Evolutionary conservation across 2,113 vertebrate genomes (phyloP), one percentile per base, ranked within the genome.

Genomic region (Saguinus midas): DNA sequence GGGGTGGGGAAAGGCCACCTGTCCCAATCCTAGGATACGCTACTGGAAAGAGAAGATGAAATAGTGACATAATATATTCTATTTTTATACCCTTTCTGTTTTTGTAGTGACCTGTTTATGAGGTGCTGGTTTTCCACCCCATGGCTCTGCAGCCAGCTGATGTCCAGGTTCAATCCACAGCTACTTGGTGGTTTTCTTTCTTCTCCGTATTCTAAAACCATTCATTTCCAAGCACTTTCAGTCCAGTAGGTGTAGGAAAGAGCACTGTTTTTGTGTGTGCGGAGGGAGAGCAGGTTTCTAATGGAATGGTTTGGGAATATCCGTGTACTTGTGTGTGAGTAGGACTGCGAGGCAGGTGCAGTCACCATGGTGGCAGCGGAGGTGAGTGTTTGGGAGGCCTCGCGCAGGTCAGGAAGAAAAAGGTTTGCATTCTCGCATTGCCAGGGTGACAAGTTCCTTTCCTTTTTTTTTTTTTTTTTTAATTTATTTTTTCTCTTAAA

Each of bases 211-310:
- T 99, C 98, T 98, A 98, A 98, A 99, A 99, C 99, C 99, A 99
- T 99, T 99, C 99, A 99, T 99, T 98, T 99, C 99, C 99, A 99
- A 99, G 99, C 99, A 99, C 99, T 99, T 99, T 99, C 98, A 98
- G 99, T 99, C 99, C 98, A 98, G 98, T 98, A 98, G 98, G 98
- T 97, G 96, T 98, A 98, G 97, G 98, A 97, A 96, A 97, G 97
- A 93, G 96, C 93, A 98, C 98, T 97, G 98, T 98, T 93, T 96
- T 78, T 97, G 98, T 96, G 96, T 96, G 72, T 17, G 14, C 18
- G 83, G 50, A 57, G 16, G 55, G 94, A 95, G 97, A 35, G 70
- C 45, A 8, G 35, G 93, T 97, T 98, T 96, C 89, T 93, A 97
- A 98, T 98, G 99, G 98, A 98, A 99, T 99, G 99, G 99, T 98